These are phyloP conservation scores for Callocephalon fimbriatum DNA, from an alignment of 2,113 vertebrate genomes.

Conservation along the genomic window DNA sequence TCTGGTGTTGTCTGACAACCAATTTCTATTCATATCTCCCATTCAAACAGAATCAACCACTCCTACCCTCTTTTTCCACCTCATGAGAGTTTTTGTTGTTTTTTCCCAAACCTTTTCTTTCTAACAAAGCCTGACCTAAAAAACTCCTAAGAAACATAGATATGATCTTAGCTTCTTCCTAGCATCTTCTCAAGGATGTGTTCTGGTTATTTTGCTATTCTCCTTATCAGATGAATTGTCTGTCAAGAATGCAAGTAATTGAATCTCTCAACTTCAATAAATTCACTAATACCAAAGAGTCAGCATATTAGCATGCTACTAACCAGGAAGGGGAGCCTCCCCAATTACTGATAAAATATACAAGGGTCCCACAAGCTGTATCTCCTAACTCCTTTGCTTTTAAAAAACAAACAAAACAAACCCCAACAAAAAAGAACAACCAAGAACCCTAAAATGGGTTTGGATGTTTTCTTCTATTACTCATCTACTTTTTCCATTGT, in stretches of 20 bases:
- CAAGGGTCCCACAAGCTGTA: background rate
- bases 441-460: accelerated
- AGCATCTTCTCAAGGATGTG: background rate
- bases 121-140: background rate
- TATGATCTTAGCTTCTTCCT: background rate
- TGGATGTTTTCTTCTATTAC: background rate
- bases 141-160: background rate
- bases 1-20: background rate
- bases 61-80: background rate
- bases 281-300: background rate
- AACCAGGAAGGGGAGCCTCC: background rate
- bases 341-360: background rate
- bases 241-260: background rate
- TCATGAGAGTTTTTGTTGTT: background rate
- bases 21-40: background rate
- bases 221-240: background rate
- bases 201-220: background rate
- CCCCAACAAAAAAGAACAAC: background rate
- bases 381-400: background rate
- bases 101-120: background rate
- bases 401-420: background rate
- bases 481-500: background rate
- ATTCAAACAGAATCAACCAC: background rate
- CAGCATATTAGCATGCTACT: background rate
- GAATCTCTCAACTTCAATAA: background rate